Conservation (phyloP, 2,113 vertebrate species). For the Chaenocephalus aceratus region DNA sequence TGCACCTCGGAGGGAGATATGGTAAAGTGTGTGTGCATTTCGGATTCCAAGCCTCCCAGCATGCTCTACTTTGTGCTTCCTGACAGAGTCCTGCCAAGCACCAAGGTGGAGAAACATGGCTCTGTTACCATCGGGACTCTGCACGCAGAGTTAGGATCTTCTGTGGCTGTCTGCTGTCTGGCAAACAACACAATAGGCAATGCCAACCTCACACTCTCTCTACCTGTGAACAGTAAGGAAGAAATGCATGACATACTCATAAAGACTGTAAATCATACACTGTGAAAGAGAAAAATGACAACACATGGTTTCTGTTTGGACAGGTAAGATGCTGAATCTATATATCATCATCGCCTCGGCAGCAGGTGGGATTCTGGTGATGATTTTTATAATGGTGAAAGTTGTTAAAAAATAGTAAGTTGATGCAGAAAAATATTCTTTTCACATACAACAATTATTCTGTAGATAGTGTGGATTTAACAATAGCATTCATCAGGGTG, state of each 20-base stretch:
- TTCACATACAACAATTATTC: background rate
- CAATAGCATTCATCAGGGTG: background rate
- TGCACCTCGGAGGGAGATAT: slow-evolving; percentile 45
- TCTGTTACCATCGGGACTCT: slow-evolving; percentile 58
- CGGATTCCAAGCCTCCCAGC: slow-evolving; percentile 73
- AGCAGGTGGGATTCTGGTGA: slow-evolving; percentile 39
- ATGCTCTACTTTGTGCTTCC: slow-evolving; percentile 61
- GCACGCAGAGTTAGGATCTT: slow-evolving; percentile 26
- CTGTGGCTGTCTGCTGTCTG: slow-evolving; percentile 59
- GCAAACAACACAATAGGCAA: slow-evolving; percentile 73
- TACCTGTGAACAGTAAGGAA: slow-evolving; percentile 54
- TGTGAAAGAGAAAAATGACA: background rate
- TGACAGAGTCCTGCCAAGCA: slow-evolving; percentile 37
- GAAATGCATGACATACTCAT: background rate
- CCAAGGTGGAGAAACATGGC: slow-evolving; percentile 41
- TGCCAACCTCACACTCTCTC: slow-evolving; percentile 26
- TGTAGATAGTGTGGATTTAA: background rate
- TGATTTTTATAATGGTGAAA: slow-evolving; percentile 44
- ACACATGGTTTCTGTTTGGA: slow-evolving; percentile 22
- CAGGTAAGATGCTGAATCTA: slow-evolving; percentile 51
- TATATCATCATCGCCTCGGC: slow-evolving; percentile 41
- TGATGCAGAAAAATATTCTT: background rate
- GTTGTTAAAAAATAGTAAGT: slow-evolving; percentile 70
- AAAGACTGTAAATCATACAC: background rate
- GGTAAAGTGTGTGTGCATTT: slow-evolving; percentile 73